phyloP scores from a whole-genome alignment of 2,113 vertebrate genomes.

The Mirounga angustirostris region DNA sequence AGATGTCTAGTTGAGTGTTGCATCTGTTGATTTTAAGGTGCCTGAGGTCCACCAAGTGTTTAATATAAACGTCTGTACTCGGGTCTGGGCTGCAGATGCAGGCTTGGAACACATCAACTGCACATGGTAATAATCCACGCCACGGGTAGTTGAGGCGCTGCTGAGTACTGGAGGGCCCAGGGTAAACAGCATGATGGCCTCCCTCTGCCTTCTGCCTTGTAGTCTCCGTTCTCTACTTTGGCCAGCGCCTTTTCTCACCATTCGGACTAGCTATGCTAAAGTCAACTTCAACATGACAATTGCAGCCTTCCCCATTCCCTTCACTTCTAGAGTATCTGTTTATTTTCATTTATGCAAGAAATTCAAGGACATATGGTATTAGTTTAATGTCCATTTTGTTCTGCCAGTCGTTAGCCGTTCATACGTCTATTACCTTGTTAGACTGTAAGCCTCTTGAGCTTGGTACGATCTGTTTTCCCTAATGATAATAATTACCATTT shows the following conservation, averaged over 20 bases:
- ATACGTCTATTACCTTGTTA: background rate
- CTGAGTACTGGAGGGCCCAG: background rate
- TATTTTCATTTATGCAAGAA: background rate
- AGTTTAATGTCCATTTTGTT: background rate
- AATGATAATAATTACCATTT: background rate
- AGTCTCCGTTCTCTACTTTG: background rate
- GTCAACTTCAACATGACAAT: background rate
- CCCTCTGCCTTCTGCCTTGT: background rate
- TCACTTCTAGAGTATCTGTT: background rate
- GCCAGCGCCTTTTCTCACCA: background rate
- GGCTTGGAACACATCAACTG: background rate
- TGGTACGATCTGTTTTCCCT: background rate
- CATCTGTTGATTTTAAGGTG: background rate
- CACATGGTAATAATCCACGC: background rate
- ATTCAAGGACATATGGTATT: no score
- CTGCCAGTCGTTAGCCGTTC: background rate
- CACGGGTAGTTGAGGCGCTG: background rate
- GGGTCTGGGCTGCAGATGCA: background rate
- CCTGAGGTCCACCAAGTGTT: background rate
- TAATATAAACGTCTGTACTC: background rate
- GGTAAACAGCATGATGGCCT: background rate
- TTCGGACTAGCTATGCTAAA: background rate
- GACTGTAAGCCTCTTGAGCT: background rate
- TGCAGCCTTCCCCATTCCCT: background rate
- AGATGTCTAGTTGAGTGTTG: background rate